Base-by-base conservation (phyloP, 2,888 invertebrate species). In the Orthonychiurus folsomi region DNA sequence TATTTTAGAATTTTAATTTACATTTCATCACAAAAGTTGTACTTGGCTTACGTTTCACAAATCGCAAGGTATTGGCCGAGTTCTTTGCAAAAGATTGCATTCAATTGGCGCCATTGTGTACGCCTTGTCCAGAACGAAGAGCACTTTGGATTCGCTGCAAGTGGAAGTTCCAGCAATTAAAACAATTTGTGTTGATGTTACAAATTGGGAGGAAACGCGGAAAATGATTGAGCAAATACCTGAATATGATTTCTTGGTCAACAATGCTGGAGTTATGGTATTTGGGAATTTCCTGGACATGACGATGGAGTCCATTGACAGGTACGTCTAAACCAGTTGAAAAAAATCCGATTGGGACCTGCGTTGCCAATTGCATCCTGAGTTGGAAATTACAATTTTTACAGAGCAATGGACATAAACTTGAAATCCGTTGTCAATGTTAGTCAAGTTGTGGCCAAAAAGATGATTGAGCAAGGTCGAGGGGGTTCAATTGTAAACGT, bases 401-500 rank as follows among this genome's bases (percentile, higher is more conserved):
- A 50, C 73, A 78, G 77, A 62, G 63, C 75, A 1, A 75, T 78
- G 57, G 72, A 75, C 61, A 73, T 79, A 1, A 80, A 81, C 70
- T 74, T 79, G 25, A 79, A 80, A 68, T 75, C 79, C 1, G 73
- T 78, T 1, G 75, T 81, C 59, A 80, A 80, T 71, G 76, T 81
- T 2, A 76, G 78, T 2, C 80, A 81, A 77, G 76, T 78, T 15
- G 76, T 80, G 18, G 77, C 76, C 2, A 74, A 74, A 28, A 74
- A 75, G 54, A 78, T 81, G 78, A 75, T 79, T 23, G 75, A 75
- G 18, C 65, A 73, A 23, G 75, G 76, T 21, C 65, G 65, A 55
- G 75, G 76, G 26, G 81, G 81, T 1, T 73, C 79, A 26, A 79
- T 81, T 60, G 80, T 81, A 1, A 80, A 81, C 67, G 72, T 81